Evolutionary conservation across 2,888 invertebrate species (phyloP).

Genomic region (Amaurobius ferox): DNA sequence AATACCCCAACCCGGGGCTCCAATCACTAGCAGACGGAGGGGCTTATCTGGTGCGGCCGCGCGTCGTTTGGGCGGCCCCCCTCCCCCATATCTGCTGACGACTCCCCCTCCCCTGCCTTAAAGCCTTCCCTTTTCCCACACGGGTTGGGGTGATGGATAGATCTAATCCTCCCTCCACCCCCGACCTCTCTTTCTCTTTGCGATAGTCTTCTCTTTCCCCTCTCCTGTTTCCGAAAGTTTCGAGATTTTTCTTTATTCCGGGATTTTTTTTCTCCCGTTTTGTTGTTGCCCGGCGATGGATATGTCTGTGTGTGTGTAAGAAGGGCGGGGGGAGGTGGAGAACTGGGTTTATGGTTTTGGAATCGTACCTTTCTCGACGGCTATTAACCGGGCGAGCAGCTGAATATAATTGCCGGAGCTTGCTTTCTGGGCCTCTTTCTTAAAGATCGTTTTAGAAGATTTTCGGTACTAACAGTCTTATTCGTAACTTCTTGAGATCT

Average conservation of each 20-base stretch:
- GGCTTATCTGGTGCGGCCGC: slow-evolving; percentile 66
- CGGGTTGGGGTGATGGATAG: slow-evolving; percentile 72
- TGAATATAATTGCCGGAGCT: slow-evolving; percentile 54
- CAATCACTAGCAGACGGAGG: slow-evolving; percentile 73
- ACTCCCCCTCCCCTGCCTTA: slow-evolving; percentile 40
- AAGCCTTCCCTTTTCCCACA: slow-evolving; percentile 69
- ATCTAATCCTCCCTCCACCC: slow-evolving; percentile 63
- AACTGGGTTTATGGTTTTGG: slow-evolving; percentile 47
- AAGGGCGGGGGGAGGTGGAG: neutral
- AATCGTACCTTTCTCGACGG: slow-evolving; percentile 25
- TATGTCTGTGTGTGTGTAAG: slow-evolving; percentile 23
- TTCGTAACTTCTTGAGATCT: slow-evolving; percentile 13
- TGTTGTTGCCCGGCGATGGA: slow-evolving; percentile 19
- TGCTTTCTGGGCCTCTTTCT: neutral
- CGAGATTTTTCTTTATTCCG: slow-evolving; percentile 32
- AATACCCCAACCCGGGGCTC: slow-evolving; percentile 65
- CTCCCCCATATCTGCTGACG: slow-evolving; percentile 30
- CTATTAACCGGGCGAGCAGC: slow-evolving; percentile 33
- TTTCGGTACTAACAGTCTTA: slow-evolving; percentile 7
- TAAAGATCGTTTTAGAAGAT: slow-evolving; percentile 11
- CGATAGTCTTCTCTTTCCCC: slow-evolving; percentile 30
- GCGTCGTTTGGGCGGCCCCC: slow-evolving; percentile 54
- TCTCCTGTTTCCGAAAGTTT: slow-evolving; percentile 50
- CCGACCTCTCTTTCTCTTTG: neutral
- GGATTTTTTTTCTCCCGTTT: slow-evolving; percentile 24